Percentiles rank a stretch among this genome's conserved stretches.
phyloP scores from a whole-genome alignment of 2,797 vertebrate genomes.

The Babyrousa celebensis region DNA sequence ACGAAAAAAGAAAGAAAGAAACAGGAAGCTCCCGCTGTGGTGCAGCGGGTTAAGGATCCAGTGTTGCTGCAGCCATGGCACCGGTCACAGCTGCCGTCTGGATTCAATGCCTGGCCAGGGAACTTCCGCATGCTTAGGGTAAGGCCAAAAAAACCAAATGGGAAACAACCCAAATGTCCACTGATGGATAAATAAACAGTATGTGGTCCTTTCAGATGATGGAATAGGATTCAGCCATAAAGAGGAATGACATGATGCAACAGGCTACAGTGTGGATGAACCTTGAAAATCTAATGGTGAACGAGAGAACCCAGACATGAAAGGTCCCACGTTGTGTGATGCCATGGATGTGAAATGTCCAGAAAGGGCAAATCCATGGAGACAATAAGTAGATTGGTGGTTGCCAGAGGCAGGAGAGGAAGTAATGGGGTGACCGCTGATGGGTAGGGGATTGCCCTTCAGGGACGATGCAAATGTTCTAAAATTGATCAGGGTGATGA shows the following conservation, averaged over 20 bases:
- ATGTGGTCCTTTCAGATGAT: rapidly evolving
- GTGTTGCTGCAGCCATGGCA: too few species aligned
- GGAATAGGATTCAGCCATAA: neutral
- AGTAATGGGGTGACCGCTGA: rapidly evolving
- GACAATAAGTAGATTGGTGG: neutral
- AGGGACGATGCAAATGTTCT: too few species aligned
- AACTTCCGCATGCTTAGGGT: too few species aligned
- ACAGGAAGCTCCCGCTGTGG: too few species aligned
- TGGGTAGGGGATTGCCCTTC: rapidly evolving
- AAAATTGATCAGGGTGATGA: neutral
- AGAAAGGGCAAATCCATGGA: neutral
- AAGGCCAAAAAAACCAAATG: too few species aligned
- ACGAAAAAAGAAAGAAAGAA: too few species aligned
- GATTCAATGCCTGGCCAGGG: too few species aligned
- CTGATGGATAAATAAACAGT: rapidly evolving
- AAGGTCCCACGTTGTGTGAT: rapidly evolving
- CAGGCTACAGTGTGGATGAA: rapidly evolving
- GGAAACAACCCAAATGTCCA: neutral
- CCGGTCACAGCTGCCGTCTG: too few species aligned
- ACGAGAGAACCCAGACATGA: neutral
- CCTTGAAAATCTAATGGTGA: neutral
- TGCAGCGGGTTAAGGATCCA: too few species aligned
- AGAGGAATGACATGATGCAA: rapidly evolving
- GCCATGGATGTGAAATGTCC: neutral
- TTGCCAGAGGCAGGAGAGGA: neutral